phyloP scores from a whole-genome alignment of 2,797 vertebrate species.

The Choloepus didactylus region DNA sequence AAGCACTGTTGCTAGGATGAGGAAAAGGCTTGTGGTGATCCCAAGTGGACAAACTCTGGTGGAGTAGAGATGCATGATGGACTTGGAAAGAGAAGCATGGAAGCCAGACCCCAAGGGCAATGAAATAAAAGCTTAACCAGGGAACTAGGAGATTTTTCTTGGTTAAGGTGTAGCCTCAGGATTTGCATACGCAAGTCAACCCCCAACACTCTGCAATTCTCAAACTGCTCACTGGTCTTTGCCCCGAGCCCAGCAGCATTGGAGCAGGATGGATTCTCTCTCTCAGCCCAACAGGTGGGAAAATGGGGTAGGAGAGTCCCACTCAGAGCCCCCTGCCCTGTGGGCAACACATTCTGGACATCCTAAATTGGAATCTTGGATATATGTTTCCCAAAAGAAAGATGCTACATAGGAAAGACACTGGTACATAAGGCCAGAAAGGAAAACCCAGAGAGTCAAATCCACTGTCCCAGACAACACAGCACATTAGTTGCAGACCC shows the following conservation, averaged over 20 bases:
- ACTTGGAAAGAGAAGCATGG: neutral
- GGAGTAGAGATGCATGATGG: accelerated
- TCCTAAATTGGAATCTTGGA: neutral
- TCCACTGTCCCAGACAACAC: neutral
- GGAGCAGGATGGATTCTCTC: neutral
- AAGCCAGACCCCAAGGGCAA: neutral
- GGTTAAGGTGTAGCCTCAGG: neutral
- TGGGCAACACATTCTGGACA: neutral
- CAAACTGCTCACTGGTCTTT: neutral
- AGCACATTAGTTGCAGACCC: neutral
- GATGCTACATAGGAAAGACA: neutral
- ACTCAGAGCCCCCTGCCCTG: too few species aligned
- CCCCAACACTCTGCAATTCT: neutral
- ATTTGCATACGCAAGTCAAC: too few species aligned
- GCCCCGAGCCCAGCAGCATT: neutral
- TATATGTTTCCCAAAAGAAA: neutral
- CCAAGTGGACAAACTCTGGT: neutral
- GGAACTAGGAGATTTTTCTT: neutral
- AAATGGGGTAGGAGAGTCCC: too few species aligned
- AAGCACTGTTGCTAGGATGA: neutral
- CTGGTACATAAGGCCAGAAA: neutral
- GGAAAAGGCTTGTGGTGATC: neutral
- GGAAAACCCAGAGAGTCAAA: neutral
- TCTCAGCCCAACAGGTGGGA: neutral
- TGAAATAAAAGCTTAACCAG: neutral